Percentiles rank a stretch among this genome's conserved stretches.
phyloP scores from a whole-genome alignment of 2,113 vertebrate species.

The Epinephelus moara region DNA sequence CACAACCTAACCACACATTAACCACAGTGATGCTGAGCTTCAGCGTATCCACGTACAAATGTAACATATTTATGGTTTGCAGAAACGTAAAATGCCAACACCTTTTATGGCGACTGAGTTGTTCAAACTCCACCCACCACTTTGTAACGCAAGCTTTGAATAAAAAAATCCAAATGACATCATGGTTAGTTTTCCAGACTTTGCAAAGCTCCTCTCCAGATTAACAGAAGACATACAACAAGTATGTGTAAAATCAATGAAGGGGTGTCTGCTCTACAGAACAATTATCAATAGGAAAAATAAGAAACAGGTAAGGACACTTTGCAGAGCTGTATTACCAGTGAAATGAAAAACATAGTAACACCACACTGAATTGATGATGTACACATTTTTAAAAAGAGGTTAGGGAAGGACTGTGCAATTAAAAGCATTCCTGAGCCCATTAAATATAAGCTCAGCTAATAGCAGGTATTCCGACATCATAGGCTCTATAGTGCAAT shows the following conservation, averaged over 20 bases:
- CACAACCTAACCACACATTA: too few species aligned
- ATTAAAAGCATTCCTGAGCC: constrained; percentile 33
- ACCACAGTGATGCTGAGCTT: too few species aligned
- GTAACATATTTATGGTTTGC: too few species aligned
- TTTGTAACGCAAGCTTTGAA: neutral
- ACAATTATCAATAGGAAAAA: neutral
- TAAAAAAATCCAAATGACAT: too few species aligned
- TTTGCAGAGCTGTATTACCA: neutral
- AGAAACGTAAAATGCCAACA: too few species aligned
- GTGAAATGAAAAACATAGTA: neutral
- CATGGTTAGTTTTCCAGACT: too few species aligned
- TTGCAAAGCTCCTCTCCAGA: neutral
- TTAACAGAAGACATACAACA: too few species aligned
- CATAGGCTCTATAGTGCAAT: constrained; percentile 19
- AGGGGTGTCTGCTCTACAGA: neutral
- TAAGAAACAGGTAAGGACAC: neutral
- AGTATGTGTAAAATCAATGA: neutral
- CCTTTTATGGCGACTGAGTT: too few species aligned
- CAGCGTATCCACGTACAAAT: too few species aligned
- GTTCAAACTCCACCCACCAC: neutral
- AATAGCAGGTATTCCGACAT: constrained; percentile 38
- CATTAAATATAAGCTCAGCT: constrained; percentile 29
- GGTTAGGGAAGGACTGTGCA: constrained; percentile 6
- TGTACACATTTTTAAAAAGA: constrained; percentile 23
- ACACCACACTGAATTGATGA: neutral